Conservation (phyloP, 2,888 invertebrate genomes). For the Orchestes rusci region DNA sequence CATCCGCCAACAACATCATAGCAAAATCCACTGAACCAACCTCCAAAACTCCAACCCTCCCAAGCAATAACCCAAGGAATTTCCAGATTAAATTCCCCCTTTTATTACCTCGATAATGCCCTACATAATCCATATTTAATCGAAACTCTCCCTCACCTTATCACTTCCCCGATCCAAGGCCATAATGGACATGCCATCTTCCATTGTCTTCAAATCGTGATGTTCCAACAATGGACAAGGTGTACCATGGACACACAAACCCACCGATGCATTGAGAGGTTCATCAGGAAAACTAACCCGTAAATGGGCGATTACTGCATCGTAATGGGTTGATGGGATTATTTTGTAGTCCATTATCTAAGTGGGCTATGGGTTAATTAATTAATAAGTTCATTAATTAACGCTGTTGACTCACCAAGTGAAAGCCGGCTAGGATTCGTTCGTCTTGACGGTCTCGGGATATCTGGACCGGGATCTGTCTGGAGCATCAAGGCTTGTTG, state of each 20-base stretch:
- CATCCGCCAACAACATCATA: too few species aligned
- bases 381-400: too few species aligned
- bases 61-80: too few species aligned
- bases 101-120: too few species aligned
- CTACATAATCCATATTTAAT: too few species aligned
- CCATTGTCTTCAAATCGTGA: constrained; percentile 64
- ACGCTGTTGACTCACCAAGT: too few species aligned
- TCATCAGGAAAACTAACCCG: constrained; percentile 74
- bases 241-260: constrained; percentile 61
- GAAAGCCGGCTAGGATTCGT: too few species aligned
- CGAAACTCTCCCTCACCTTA: constrained; percentile 45
- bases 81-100: too few species aligned
- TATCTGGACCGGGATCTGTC: constrained; percentile 14
- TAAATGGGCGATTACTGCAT: constrained; percentile 63
- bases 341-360: constrained; percentile 41
- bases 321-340: constrained; percentile 47
- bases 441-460: too few species aligned
- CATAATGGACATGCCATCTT: constrained; percentile 67
- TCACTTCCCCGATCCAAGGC: constrained; percentile 53
- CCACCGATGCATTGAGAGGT: constrained; percentile 73
- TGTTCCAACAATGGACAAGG: constrained; percentile 65
- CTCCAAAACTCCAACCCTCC: too few species aligned
- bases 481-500: constrained; percentile 17
- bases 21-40: too few species aligned
- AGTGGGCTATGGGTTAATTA: too few species aligned